Evolutionary conservation across 2,113 vertebrate genomes (phyloP), one percentile per base, ranked within the genome.

Genomic region (Chaetorhynchus papuensis): DNA sequence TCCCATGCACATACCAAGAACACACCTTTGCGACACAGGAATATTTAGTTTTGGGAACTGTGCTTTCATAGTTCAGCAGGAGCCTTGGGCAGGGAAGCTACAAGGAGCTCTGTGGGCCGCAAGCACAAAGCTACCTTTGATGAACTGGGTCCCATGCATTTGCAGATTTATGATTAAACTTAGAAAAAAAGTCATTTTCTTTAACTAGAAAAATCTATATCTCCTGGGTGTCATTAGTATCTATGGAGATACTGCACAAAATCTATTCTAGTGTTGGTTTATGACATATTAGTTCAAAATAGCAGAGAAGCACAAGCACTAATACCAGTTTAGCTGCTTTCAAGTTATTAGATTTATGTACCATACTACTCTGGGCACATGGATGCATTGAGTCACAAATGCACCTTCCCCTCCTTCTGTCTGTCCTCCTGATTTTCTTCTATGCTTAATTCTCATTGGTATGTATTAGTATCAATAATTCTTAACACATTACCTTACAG

Each of bases 111-210:
- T 86, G 68, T 41, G 45, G 83, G 59, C 60, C 9, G 7, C 61
- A 87, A 81, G 49, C 83, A 93, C 94, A 97, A 72, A 96, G 89
- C 44, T 82, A 74, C 66, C 77, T 97, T 97, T 97, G 83, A 97
- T 86, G 75, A 95, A 93, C 74, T 82, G 57, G 33, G 47, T 64
- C 83, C 94, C 10, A 42, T 82, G 68, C 83, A 22, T 86, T 94
- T 90, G 50, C 66, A 94, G 77, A 85, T 92, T 94, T 94, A 89
- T 89, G 83, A 76, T 87, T 93, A 94, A 92, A 92, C 71, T 76
- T 75, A 54, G 22, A n/a, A 95, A 57, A 85, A 96, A 94, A 85
- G 56, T 66, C 10, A 64, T 83, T 90, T 89, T 92, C 74, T 94
- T 91, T 89, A 93, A 83, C 92, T 71, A 89, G 85, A 94, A 94